Percentiles rank a stretch among this genome's conserved stretches.
Conservation (phyloP, 2,888 invertebrate species). For the Seira sanloemensis region DNA sequence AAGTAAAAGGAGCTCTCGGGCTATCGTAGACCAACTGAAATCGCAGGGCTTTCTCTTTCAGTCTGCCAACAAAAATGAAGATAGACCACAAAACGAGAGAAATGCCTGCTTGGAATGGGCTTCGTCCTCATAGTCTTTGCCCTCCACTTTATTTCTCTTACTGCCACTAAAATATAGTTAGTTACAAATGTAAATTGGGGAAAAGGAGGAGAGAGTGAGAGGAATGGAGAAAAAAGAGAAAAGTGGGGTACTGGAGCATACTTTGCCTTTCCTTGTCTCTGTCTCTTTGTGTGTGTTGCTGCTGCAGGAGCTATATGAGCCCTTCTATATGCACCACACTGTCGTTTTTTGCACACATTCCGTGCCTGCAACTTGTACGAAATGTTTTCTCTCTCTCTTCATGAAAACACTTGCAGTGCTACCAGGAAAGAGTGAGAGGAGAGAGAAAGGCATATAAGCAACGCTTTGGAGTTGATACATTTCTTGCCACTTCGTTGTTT, state of each 20-base stretch:
- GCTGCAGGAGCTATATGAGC: background rate
- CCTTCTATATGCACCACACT: too few species aligned
- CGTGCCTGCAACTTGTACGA: background rate
- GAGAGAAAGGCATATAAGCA: constrained; percentile 14
- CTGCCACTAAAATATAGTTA: constrained; percentile 6
- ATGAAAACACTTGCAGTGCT: background rate
- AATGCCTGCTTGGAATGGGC: background rate
- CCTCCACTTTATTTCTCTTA: background rate
- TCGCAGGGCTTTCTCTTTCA: background rate
- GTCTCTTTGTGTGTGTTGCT: constrained; percentile 22
- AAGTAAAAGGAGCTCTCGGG: background rate
- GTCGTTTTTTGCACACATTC: too few species aligned
- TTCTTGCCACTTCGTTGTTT: background rate
- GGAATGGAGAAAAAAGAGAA: constrained; percentile 18
- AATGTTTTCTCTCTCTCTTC: constrained; percentile 7
- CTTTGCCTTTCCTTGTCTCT: constrained; percentile 13
- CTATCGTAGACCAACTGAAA: background rate
- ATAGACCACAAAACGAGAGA: constrained; percentile 10
- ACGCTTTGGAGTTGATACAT: background rate
- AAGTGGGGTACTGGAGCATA: constrained; percentile 49
- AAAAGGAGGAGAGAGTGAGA: background rate
- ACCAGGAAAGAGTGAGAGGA: background rate
- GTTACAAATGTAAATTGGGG: constrained; percentile 6
- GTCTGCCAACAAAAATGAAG: background rate
- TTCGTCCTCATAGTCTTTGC: too few species aligned